A percentile compares a stretch with the other conserved stretches of the same genome.
These are phyloP conservation scores for Meloidogyne exigua DNA, from an alignment of 1,140 invertebrate genomes.

Conservation along the genomic window DNA sequence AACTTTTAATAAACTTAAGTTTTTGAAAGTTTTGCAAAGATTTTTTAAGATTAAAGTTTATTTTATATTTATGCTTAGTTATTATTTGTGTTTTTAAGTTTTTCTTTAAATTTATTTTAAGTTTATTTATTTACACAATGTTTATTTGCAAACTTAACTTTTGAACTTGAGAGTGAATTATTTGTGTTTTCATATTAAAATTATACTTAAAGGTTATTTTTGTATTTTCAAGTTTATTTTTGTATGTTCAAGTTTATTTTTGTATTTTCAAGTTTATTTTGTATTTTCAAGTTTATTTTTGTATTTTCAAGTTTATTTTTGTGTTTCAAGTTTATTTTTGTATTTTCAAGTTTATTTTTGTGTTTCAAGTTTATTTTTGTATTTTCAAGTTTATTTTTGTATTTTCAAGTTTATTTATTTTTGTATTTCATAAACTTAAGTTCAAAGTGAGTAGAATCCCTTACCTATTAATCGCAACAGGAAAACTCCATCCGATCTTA, in stretches of 20 bases:
- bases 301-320: neutral
- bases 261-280: neutral
- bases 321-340: neutral
- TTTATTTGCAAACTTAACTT: no score
- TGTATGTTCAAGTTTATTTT: neutral
- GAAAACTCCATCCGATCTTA: constrained; percentile 63
- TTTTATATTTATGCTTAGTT: no score
- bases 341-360: no score
- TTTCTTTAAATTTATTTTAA: no score
- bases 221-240: neutral
- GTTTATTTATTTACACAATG: no score
- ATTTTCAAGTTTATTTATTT: neutral
- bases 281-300: neutral
- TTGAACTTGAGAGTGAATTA: no score
- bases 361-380: neutral
- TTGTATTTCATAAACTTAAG: neutral
- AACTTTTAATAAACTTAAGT: no score
- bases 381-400: neutral
- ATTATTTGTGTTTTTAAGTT: no score
- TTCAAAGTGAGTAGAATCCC: neutral
- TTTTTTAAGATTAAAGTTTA: no score
- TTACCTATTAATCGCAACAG: constrained; percentile 53
- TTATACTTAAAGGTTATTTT: neutral
- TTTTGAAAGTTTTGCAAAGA: no score
- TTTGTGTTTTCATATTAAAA: no score